phyloP scores from a whole-genome alignment of 2,888 invertebrate species.

The Fragum sueziense region DNA sequence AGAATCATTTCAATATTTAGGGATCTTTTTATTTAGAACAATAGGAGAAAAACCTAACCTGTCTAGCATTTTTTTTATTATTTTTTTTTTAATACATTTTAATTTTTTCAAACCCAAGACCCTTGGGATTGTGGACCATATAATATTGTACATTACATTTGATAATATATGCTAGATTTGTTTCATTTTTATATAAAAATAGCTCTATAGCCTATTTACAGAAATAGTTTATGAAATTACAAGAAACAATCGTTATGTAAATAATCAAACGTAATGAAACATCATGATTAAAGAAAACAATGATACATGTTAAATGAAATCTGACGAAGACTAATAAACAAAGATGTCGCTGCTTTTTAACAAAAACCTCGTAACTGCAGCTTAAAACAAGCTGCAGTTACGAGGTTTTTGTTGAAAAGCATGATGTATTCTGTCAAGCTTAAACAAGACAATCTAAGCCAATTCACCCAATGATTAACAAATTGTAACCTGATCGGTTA shows the following conservation, averaged over 20 bases:
- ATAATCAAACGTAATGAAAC: conserved; percentile 39
- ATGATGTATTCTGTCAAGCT: too few relatives aligned
- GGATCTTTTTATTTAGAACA: conserved; percentile 73
- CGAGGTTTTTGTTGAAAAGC: too few relatives aligned
- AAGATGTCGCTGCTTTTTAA: too few relatives aligned
- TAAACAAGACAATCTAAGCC: too few relatives aligned
- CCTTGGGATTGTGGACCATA: conserved; percentile 36
- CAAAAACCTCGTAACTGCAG: too few relatives aligned
- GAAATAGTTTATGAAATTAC: conserved; percentile 42
- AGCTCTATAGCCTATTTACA: conserved; percentile 63
- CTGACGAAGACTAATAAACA: neutral
- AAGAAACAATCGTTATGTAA: conserved; percentile 46
- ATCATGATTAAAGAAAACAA: conserved; percentile 43
- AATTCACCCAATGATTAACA: too few relatives aligned
- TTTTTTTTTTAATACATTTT: conserved; percentile 34
- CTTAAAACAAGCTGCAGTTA: too few relatives aligned
- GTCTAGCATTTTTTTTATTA: conserved; percentile 65
- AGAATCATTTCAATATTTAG: conserved; percentile 41
- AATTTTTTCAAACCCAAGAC: conserved; percentile 32
- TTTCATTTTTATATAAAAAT: conserved; percentile 62
- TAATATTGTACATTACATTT: conserved; percentile 56
- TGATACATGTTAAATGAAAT: conserved; percentile 21
- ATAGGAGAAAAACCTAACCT: conserved; percentile 69
- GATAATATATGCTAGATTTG: conserved; percentile 59
- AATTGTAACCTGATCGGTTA: too few relatives aligned